Evolutionary conservation across 2,797 vertebrate species (phyloP).

Genomic region (Danio choprae): DNA sequence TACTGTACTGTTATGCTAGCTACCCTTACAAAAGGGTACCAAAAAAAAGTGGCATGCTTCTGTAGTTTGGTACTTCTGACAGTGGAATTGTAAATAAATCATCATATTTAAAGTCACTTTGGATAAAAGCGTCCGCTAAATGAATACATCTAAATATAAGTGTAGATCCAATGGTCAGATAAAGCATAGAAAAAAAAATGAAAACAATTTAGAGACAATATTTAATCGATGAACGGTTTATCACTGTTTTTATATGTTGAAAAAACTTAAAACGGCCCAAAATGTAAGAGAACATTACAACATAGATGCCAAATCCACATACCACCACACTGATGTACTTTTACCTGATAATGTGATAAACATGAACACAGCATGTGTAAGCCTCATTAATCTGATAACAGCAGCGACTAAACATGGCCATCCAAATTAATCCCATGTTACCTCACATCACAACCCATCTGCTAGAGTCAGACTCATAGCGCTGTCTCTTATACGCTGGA

Average conservation of each 20-base stretch:
- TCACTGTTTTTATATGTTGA: background rate
- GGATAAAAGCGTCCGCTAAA: no score
- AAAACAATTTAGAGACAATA: background rate
- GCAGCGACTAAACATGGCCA: constrained; percentile 39
- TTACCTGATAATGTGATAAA: constrained; percentile 35
- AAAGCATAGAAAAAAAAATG: no score
- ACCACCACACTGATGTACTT: background rate
- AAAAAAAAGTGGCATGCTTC: no score
- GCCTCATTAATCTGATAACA: constrained; percentile 45
- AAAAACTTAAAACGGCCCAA: background rate
- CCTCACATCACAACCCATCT: constrained; percentile 41
- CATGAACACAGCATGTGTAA: constrained; percentile 21
- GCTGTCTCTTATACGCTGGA: constrained; percentile 35
- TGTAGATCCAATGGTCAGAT: no score
- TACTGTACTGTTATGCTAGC: no score
- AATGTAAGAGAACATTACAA: background rate
- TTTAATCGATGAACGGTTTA: background rate
- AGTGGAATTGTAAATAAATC: no score
- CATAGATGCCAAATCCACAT: constrained; percentile 14
- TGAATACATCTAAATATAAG: no score
- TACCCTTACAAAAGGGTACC: no score
- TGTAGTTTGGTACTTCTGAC: no score
- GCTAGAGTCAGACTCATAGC: constrained; percentile 25
- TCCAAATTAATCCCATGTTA: constrained; percentile 45
- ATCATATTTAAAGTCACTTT: no score